Base-by-base conservation (phyloP, 2,797 vertebrate species). In the Anguilla megastoma region DNA sequence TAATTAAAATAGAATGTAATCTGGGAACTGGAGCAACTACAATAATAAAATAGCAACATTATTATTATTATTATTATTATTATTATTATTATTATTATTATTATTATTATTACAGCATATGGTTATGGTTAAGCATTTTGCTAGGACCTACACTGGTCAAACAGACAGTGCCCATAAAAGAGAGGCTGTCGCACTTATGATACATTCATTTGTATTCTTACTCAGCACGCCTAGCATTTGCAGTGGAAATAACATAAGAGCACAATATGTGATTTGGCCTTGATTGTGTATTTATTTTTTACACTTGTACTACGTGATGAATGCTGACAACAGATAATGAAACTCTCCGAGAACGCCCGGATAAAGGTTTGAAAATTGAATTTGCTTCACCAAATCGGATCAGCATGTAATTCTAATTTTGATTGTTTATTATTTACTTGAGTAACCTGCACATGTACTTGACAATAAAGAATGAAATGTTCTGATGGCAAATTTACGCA, bases 271-370 rank as follows among this genome's bases (percentile, higher is more conserved):
- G 71, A 76, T 76, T 76, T 76, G 71, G 2, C 41, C 30, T 41
- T 76, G 71, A 76, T 76, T 76, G 71, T 24, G 33, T 76, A 21
- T 76, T 76, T 76, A 76, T 21, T 76, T 41, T 41, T 76, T 76
- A 41, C 71, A 76, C 71, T 41, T 76, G 71, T 76, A 76, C 71
- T 18, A 36, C 10, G 71, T 76, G 71, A 76, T 76, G 71, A 76
- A 76, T 76, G 71, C 71, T 76, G 71, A 76, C 71, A 76, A 36
- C 71, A 24, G 71, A 76, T 12, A 76, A 76, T 41, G 71, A 41
- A 76, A 41, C 33, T 14, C 33, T 18, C 33, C 12, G 16, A 41
- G 12, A 76, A 76, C 16, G 71, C 33, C 33, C 6, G 66, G 12
- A 36, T 76, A 76, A 33, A 41, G 30, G 30, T 76, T 41, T 76